Evolutionary conservation across 1,140 invertebrate species (phyloP).

Genomic region (Chlorops oryzae): DNA sequence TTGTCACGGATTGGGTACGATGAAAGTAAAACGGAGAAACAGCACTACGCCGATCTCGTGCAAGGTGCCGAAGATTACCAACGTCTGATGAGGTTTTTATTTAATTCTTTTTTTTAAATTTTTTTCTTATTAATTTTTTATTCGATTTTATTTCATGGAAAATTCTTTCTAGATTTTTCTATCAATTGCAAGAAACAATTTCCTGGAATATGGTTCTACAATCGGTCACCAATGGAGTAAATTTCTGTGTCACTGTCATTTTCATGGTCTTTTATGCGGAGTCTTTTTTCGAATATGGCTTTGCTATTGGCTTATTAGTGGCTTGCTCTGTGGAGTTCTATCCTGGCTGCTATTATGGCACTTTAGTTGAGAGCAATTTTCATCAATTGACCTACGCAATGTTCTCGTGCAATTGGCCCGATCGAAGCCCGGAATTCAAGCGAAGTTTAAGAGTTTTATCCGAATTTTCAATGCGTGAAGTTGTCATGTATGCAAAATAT

Average conservation of each 20-base stretch:
- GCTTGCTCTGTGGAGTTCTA: conserved; percentile 30
- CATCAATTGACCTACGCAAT: conserved; percentile 25
- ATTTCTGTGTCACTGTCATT: conserved; percentile 26
- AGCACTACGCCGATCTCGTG: conserved; percentile 3
- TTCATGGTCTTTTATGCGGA: conserved; percentile 28
- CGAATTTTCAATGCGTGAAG: no score
- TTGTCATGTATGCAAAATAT: no score
- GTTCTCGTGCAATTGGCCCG: conserved; percentile 31
- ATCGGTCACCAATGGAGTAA: conserved; percentile 23
- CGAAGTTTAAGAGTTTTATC: conserved; percentile 22
- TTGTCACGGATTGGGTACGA: conserved; percentile 14
- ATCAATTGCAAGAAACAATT: conserved; percentile 13
- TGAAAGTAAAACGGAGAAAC: background rate
- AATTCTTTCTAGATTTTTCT: conserved; percentile 19
- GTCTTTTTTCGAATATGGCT: conserved; percentile 17
- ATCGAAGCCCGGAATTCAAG: conserved; percentile 12
- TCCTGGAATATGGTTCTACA: conserved; percentile 24
- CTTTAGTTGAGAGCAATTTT: conserved; percentile 22
- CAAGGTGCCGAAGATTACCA: conserved; percentile 22
- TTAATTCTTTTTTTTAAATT: no score
- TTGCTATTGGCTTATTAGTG: conserved; percentile 19
- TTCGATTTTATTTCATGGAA: no score
- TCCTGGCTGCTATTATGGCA: conserved; percentile 36
- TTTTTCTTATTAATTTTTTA: no score
- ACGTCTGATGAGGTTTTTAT: conserved; percentile 24